Evolutionary conservation across 2,113 vertebrate species (phyloP), one percentile per base, ranked within the genome.

Genomic region (Misgurnus mizolepis): DNA sequence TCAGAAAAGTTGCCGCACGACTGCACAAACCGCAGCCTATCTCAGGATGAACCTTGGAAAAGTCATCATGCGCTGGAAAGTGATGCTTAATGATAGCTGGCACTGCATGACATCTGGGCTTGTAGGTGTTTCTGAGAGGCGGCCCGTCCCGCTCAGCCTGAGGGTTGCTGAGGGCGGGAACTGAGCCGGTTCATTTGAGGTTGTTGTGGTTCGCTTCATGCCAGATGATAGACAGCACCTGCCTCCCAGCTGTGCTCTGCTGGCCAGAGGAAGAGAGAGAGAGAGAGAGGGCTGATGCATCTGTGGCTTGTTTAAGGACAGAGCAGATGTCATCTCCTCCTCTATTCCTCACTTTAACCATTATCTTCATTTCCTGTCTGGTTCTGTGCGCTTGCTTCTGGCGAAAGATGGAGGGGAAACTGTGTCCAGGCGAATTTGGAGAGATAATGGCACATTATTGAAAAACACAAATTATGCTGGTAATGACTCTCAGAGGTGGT

Each of bases 221-320:
- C 76, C 75, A 27, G 60, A 76, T 84, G 67, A 84, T 81, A 70
- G 74, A 78, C 74, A 73, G 78, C 79, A 78, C 79, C 79, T 81
- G 68, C 74, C 67, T 72, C 74, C 74, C 78, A 84, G 82, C 82
- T 84, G 82, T 77, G 61, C 78, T 78, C 69, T 55, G 5, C 71
- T 73, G 71, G 70, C 70, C 17, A 3, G 8, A 73, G 17, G 15
- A 9, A 34, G 18, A 66, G 62, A 34, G 27, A 60, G 22, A 22
- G 22, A 22, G 53, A 17, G 66, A 70, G 41, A 62, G 77, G 53
- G 67, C 11, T 45, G 40, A 45, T 73, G 55, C 71, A 73, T 73
- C 55, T 73, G 71, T 60, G 71, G 71, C 71, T 41, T 45, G 39
- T 61, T 72, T 41, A 39, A 58, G 50, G 69, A 72, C 69, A 12